Percentiles rank a stretch among this genome's conserved stretches.
Conservation (phyloP, 1,140 invertebrate species). For the Caenorhabditis tropicalis region DNA sequence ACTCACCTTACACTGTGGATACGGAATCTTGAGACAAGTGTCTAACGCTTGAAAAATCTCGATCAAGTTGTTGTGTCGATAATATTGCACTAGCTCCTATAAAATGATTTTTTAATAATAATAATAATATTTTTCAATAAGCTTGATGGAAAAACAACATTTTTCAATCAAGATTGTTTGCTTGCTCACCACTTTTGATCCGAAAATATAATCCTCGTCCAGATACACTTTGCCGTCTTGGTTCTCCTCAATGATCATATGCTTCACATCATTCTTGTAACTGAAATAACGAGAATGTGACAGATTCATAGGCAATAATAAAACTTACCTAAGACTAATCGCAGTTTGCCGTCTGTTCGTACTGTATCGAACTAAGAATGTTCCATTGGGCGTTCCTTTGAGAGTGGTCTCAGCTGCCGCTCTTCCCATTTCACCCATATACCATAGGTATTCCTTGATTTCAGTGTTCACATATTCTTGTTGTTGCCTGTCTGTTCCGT, state of each 20-base stretch:
- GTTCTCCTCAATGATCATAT: slow-evolving; percentile 55
- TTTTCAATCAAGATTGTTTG: not conserved
- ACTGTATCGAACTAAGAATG: slow-evolving; percentile 58
- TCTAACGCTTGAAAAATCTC: slow-evolving; percentile 56
- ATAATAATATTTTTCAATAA: not conserved
- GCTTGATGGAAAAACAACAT: too few species aligned
- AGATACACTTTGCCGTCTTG: slow-evolving; percentile 50
- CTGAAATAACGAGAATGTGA: slow-evolving; percentile 43
- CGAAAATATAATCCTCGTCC: slow-evolving; percentile 53
- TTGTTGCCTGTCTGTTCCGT: not conserved
- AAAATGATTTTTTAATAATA: not conserved
- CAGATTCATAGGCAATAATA: not conserved
- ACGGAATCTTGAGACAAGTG: slow-evolving; percentile 52
- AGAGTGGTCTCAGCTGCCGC: slow-evolving; percentile 45
- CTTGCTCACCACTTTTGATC: slow-evolving; percentile 54
- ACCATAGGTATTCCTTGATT: slow-evolving; percentile 53
- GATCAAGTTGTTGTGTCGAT: slow-evolving; percentile 53
- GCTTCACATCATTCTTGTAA: slow-evolving; percentile 58
- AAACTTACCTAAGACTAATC: slow-evolving; percentile 57
- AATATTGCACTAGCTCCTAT: slow-evolving; percentile 59
- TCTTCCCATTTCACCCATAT: slow-evolving; percentile 55
- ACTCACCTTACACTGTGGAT: slow-evolving; percentile 52
- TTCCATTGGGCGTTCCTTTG: slow-evolving; percentile 57
- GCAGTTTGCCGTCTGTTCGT: slow-evolving; percentile 49
- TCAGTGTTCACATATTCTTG: slow-evolving; percentile 59